phyloP scores from a whole-genome alignment of 2,113 vertebrate genomes.

The Mola mola region DNA sequence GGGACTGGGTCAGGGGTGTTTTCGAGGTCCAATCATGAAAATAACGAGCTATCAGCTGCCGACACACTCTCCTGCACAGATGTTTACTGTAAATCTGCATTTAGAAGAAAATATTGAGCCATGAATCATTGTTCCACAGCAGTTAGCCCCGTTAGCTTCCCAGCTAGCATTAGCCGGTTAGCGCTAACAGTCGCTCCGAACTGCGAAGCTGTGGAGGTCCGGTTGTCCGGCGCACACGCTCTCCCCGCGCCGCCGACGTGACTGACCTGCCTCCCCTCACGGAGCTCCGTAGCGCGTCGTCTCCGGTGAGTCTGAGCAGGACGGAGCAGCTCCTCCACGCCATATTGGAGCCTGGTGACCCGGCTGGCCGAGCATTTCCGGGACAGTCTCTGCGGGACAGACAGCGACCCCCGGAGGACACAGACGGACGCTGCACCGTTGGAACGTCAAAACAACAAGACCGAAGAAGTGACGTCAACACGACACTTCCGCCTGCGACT shows the following conservation, averaged over 20 bases:
- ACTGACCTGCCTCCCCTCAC: constrained; percentile 63
- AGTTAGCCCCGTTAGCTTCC: constrained; percentile 8
- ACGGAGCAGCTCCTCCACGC: constrained; percentile 72
- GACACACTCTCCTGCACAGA: not conserved
- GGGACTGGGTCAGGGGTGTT: not conserved
- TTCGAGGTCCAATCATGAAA: too few species aligned
- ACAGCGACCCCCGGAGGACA: constrained; percentile 34
- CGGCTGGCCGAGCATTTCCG: constrained; percentile 8
- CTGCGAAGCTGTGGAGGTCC: not conserved
- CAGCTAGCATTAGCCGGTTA: constrained; percentile 4
- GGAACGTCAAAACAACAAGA: not conserved
- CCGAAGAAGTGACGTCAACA: too few species aligned
- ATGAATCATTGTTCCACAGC: not conserved
- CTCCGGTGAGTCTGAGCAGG: constrained; percentile 56
- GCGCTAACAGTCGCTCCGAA: constrained; percentile 9
- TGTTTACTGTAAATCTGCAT: not conserved
- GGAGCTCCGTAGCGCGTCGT: constrained; percentile 17
- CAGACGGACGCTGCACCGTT: not conserved
- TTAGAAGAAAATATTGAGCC: not conserved
- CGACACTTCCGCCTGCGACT: too few species aligned
- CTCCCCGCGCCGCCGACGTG: not conserved
- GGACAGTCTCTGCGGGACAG: fast-evolving
- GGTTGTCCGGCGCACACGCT: not conserved
- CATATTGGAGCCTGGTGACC: constrained; percentile 64
- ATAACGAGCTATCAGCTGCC: not conserved